Percentiles rank a stretch among this genome's conserved stretches.
Conservation (phyloP, 2,113 vertebrate genomes). For the Ursus arctos region DNA sequence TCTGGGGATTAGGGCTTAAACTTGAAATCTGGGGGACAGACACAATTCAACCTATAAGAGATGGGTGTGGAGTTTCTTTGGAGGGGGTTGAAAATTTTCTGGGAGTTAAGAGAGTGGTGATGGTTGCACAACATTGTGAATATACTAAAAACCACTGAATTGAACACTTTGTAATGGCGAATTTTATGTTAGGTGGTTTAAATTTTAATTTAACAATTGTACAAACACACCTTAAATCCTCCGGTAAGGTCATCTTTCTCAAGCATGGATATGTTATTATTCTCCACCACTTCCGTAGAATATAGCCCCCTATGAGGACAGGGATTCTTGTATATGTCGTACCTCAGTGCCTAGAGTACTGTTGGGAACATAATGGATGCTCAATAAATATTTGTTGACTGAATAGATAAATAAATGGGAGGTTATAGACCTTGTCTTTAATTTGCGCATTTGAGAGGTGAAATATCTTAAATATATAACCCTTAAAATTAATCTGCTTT, state of each 20-base stretch:
- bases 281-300: not conserved
- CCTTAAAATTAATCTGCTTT: not conserved
- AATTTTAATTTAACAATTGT: not conserved
- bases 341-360: not conserved
- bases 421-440: not conserved
- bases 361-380: not conserved
- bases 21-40: not conserved
- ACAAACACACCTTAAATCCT: not conserved
- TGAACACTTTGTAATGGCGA: not conserved
- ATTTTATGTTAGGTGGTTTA: not conserved
- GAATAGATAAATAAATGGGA: not conserved
- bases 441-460: not conserved
- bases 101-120: not conserved
- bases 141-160: not conserved
- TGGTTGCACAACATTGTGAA: not conserved
- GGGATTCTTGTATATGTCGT: not conserved
- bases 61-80: not conserved
- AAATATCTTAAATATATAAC: not conserved
- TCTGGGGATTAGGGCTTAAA: not conserved
- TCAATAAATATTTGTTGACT: not conserved
- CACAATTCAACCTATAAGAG: not conserved
- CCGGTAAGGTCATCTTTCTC: not conserved
- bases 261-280: not conserved
- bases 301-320: not conserved
- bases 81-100: not conserved